Evolutionary conservation across 1,140 invertebrate species (phyloP), one percentile per base, ranked within the genome.

Genomic region (Drosophila ambigua): DNA sequence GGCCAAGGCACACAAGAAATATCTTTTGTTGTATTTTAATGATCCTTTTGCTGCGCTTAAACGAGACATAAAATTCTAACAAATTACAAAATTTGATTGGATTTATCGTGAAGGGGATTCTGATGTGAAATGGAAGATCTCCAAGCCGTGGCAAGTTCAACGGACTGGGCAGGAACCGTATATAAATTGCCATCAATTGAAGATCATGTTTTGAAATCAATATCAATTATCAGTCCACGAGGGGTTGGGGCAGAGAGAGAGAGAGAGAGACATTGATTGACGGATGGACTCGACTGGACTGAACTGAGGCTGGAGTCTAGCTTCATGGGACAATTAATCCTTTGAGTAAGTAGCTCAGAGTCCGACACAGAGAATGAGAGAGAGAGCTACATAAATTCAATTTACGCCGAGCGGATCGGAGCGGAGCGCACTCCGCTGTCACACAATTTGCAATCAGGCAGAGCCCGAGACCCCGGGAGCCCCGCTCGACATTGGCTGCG

Each of bases 371-470:
- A 67, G 43, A n/a, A 20, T 20, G 16, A 41, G 15, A 24, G 60
- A 35, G 31, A 61, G 73, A 65, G 61, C 46, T 87, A 71, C 79
- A 83, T 88, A 89, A 88, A 84, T 78, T 83, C 79, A 88, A 88
- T 83, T 88, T 88, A 88, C 49, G 46, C 31, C 20, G 20, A 26
- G 65, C 52, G 65, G 53, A 13, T 11, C 11, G 52, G 20, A 26
- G 65, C 39, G 65, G 53, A 13, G 11, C 4, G 50, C 54, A 48
- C 66, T 51, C 55, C 43, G 79, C 79, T 88, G 83, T 88, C 83
- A 88, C 83, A 88, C 83, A 88, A 88, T 77, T 88, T 75, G 84
- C 83, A 88, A 88, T 88, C 83, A 87, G 79, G 48, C 79, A 68
- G 23, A 31, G 41, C 64, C 65, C 35, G 35, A 39, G 55, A 45